Evolutionary conservation across 2,113 vertebrate species (phyloP).

Genomic region (Hypomesus transpacificus): DNA sequence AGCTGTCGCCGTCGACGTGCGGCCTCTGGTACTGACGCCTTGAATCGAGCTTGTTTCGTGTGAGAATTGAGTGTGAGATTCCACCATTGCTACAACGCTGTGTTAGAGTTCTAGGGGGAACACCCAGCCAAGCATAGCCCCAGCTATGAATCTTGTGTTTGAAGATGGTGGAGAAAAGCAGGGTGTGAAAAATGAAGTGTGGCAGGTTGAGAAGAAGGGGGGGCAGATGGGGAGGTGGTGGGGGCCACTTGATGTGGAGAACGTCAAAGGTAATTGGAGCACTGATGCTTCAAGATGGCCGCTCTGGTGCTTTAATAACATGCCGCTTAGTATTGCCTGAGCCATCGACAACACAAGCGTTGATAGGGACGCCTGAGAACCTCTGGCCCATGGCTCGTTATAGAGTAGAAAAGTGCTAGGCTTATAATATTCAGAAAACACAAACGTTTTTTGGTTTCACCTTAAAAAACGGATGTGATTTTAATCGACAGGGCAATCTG

Average conservation of each 20-base stretch:
- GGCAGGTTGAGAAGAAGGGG: slow-evolving; percentile 47
- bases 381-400: too few relatives aligned
- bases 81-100: slow-evolving; percentile 36
- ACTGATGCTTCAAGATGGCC: slow-evolving; percentile 54
- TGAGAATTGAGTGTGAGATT: slow-evolving; percentile 22
- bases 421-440: too few relatives aligned
- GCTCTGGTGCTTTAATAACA: slow-evolving; percentile 45
- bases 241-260: background rate
- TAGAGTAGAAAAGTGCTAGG: too few relatives aligned
- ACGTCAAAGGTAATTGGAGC: slow-evolving; percentile 60
- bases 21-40: too few relatives aligned
- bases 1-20: background rate
- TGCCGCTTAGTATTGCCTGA: slow-evolving; percentile 27
- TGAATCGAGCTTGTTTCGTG: too few relatives aligned
- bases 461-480: too few relatives aligned
- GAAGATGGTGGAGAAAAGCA: slow-evolving; percentile 10
- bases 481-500: too few relatives aligned
- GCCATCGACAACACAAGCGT: too few relatives aligned
- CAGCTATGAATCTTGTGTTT: slow-evolving; percentile 38
- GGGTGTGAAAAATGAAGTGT: slow-evolving; percentile 58
- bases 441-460: too few relatives aligned
- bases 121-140: slow-evolving; percentile 36
- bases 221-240: too few relatives aligned
- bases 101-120: slow-evolving; percentile 51
- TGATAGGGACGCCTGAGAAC: too few relatives aligned